These are phyloP conservation scores for Dione juno DNA, from an alignment of 2,888 invertebrate genomes.

Conservation along the genomic window DNA sequence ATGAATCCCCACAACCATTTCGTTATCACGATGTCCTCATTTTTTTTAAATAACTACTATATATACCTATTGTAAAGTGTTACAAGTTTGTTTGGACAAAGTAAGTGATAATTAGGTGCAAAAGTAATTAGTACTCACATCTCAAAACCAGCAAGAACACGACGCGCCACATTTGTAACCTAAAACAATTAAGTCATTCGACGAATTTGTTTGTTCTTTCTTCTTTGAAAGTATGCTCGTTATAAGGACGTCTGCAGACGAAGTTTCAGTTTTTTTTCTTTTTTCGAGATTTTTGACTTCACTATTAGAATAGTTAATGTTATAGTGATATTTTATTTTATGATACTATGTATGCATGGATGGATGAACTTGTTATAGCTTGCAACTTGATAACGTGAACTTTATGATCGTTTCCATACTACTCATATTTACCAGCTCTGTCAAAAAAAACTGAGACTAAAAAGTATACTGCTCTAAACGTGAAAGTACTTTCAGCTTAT, in stretches of 20 bases:
- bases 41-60: background rate
- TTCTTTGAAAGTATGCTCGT: slow-evolving; percentile 30
- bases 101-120: slow-evolving; percentile 34
- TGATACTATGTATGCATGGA: too few relatives aligned
- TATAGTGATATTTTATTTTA: too few relatives aligned
- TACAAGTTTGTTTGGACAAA: background rate
- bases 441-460: too few relatives aligned
- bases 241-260: slow-evolving; percentile 19
- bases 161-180: slow-evolving; percentile 38
- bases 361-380: too few relatives aligned
- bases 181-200: slow-evolving; percentile 32
- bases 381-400: too few relatives aligned
- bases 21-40: too few relatives aligned
- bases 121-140: slow-evolving; percentile 40
- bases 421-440: too few relatives aligned
- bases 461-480: too few relatives aligned
- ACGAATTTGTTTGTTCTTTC: slow-evolving; percentile 31
- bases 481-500: too few relatives aligned
- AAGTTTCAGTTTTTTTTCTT: background rate
- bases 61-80: background rate
- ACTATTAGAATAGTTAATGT: too few relatives aligned
- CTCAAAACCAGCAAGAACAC: slow-evolving; percentile 27
- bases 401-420: too few relatives aligned
- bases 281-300: background rate
- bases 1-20: too few relatives aligned